Evolutionary conservation across 2,113 vertebrate genomes (phyloP).

Genomic region (Martes martes): DNA sequence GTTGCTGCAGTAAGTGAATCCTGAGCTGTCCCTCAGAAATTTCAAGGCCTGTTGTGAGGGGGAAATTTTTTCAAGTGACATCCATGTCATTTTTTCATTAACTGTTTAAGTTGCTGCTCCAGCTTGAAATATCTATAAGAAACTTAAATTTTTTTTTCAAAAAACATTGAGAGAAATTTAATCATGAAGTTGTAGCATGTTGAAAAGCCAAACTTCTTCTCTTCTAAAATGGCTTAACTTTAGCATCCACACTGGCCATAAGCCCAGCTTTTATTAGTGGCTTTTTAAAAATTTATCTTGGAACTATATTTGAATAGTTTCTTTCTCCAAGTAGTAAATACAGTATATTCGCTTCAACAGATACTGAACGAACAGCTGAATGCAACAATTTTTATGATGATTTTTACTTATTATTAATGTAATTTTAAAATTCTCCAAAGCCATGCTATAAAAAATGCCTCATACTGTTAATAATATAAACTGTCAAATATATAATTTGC

Average conservation of each 20-base stretch:
- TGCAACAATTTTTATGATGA: conserved; percentile 36
- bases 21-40: neutral
- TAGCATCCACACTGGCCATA: conserved; percentile 33
- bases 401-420: conserved; percentile 17
- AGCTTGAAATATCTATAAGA: neutral
- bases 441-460: neutral
- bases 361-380: neutral
- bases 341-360: neutral
- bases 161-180: neutral
- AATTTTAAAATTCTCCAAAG: conserved; percentile 28
- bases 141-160: neutral
- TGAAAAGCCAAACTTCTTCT: conserved; percentile 29
- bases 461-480: conserved; percentile 1
- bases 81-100: neutral
- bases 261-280: conserved; percentile 54
- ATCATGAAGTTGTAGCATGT: neutral
- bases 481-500: conserved; percentile 1
- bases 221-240: neutral
- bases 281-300: conserved; percentile 54
- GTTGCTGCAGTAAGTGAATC: neutral
- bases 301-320: conserved; percentile 27
- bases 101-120: conserved; percentile 42
- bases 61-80: neutral
- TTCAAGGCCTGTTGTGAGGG: neutral
- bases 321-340: conserved; percentile 8